phyloP scores from a whole-genome alignment of 2,797 vertebrate species.

The Acanthopagrus latus region DNA sequence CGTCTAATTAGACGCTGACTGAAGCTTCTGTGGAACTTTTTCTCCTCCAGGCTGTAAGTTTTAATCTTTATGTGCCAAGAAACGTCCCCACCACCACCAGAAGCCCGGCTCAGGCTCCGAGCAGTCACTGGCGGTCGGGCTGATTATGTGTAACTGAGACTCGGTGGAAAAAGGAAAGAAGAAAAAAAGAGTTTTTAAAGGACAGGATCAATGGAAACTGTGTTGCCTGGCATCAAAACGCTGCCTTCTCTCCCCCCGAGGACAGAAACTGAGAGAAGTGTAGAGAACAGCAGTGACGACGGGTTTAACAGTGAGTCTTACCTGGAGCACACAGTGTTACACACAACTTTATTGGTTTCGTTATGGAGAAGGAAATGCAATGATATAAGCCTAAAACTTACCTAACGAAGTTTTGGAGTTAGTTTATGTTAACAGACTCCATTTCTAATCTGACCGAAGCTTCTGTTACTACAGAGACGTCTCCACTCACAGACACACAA shows the following conservation, averaged over 20 bases:
- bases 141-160: background rate
- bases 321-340: too few relatives aligned
- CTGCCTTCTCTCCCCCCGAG: background rate
- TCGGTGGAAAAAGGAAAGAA: background rate
- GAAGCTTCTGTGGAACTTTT: constrained; percentile 5
- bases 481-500: too few relatives aligned
- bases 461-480: too few relatives aligned
- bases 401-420: too few relatives aligned
- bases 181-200: background rate
- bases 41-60: constrained; percentile 7
- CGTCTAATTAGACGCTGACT: constrained; percentile 32
- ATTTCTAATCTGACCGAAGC: too few relatives aligned
- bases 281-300: too few relatives aligned
- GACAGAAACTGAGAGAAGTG: background rate
- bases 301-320: too few relatives aligned
- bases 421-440: too few relatives aligned
- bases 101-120: background rate
- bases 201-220: background rate
- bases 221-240: background rate
- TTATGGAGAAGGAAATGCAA: too few relatives aligned
- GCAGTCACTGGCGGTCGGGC: background rate
- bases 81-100: background rate
- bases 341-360: too few relatives aligned
- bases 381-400: too few relatives aligned
- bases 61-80: constrained; percentile 12